phyloP scores from a whole-genome alignment of 1,140 invertebrate species.

The Venturia canescens region DNA sequence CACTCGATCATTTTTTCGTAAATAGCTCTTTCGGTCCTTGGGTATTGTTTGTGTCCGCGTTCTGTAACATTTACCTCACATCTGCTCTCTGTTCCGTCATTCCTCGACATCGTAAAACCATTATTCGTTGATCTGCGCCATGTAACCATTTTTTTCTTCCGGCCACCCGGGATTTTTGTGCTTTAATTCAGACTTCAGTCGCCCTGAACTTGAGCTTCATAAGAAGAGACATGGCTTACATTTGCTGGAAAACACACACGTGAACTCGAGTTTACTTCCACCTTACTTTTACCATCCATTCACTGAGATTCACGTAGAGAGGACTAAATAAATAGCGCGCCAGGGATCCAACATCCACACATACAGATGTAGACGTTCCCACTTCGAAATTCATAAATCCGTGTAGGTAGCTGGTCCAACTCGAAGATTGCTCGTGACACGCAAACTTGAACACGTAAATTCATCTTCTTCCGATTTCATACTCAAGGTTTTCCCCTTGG shows the following conservation, averaged over 20 bases:
- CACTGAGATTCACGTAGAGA: not conserved
- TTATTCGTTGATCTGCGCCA: not conserved
- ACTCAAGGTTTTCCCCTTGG: not conserved
- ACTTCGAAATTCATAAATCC: not conserved
- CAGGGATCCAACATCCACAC: not conserved
- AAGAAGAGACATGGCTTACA: not conserved
- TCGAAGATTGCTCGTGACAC: constrained; percentile 43
- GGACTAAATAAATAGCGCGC: constrained; percentile 37
- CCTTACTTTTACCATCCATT: not conserved
- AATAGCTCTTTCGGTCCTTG: too few relatives aligned
- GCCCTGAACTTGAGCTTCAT: not conserved
- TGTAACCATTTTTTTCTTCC: not conserved
- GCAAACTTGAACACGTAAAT: constrained; percentile 40
- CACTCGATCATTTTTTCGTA: too few relatives aligned
- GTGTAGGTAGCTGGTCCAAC: not conserved
- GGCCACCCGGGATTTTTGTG: not conserved
- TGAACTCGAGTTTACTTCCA: not conserved
- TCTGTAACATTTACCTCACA: too few relatives aligned
- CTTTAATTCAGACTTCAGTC: not conserved
- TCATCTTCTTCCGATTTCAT: constrained; percentile 13
- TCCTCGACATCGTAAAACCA: too few relatives aligned
- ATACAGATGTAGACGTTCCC: not conserved
- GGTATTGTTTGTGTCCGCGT: too few relatives aligned
- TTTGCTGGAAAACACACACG: not conserved
- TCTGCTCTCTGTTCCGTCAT: too few relatives aligned